Evolutionary conservation across 1,140 invertebrate species (phyloP).

Genomic region (Ditylenchus dipsaci): DNA sequence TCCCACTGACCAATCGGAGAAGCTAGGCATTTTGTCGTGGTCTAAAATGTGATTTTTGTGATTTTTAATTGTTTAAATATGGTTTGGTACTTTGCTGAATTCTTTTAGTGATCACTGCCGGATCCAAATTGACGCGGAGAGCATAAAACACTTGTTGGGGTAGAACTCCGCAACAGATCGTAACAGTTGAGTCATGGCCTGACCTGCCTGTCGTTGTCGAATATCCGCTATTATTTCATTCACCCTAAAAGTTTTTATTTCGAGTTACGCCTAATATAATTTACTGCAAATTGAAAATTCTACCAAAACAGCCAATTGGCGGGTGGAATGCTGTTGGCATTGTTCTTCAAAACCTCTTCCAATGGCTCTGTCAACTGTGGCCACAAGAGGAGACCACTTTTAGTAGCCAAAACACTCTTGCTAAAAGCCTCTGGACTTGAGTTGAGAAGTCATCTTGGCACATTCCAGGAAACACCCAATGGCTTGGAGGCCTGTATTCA

Average conservation of each 20-base stretch:
- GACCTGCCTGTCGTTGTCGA: conserved; percentile 8
- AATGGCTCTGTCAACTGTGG: conserved; percentile 12
- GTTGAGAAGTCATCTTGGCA: conserved; percentile 16
- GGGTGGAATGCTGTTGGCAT: conserved; percentile 18
- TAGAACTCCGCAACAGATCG: conserved; percentile 32
- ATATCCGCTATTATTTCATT: conserved; percentile 38
- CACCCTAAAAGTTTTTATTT: conserved; percentile 17
- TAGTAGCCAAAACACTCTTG: conserved; percentile 28
- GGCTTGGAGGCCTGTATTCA: conserved; percentile 18
- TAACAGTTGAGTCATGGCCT: conserved; percentile 28
- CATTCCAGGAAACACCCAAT: conserved; percentile 22
- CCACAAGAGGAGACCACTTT: conserved; percentile 30
- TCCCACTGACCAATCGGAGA: too few species aligned
- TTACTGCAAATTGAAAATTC: background rate
- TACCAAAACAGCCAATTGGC: conserved; percentile 42
- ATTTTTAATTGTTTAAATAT: too few species aligned
- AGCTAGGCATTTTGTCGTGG: too few species aligned
- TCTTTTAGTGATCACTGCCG: background rate
- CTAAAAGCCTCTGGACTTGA: conserved; percentile 21
- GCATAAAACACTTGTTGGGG: conserved; percentile 26
- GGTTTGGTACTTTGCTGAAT: conserved; percentile 2
- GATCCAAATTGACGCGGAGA: conserved; percentile 16
- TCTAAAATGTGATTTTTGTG: too few species aligned
- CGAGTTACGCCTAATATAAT: background rate
- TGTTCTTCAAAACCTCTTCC: conserved; percentile 22